Base-by-base conservation (phyloP, 2,888 invertebrate species). In the Crocallis elinguaria region DNA sequence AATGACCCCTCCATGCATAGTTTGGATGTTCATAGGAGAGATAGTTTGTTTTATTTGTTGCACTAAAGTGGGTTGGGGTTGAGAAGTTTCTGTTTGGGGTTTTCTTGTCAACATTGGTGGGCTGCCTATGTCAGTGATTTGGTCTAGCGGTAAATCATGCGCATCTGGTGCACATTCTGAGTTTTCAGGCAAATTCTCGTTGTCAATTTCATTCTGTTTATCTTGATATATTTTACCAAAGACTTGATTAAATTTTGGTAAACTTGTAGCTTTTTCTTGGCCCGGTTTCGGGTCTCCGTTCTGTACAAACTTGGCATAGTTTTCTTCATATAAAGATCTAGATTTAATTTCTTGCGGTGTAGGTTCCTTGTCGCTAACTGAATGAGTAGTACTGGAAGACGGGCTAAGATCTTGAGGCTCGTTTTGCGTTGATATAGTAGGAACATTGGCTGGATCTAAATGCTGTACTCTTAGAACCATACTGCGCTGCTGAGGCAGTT, bases 201-300 rank as follows among this genome's bases (percentile, higher is more conserved):
- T 51, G 6, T 71, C 76, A 1, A 83, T 71, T 52, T 88, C 87
- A 44, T 69, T 79, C 49, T 69, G 69, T 49, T 86, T 86, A 60
- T 92, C 92, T 78, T 88, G 93, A 73, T 92, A 95, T 35, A 94
- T 94, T 80, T 95, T 95, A 0, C 95, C 95, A 77, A 96, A 96
- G 0, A 95, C 95, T 82, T 95, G 95, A 73, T 95, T 95, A 75
- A 96, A 96, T 80, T 96, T 95, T 2, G 96, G 96, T 53, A 96
- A 83, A 45, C 92, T 90, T 7, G 92, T 92, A 5, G 86, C 76
- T 66, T 91, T 89, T 69, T 93, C 93, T 30, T 78, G 66, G 39
- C 68, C 60, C 7, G 74, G 69, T 70, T 88, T 88, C 27, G 71
- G 77, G 21, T 84, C 79, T 0, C 86, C 79, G 49, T 80, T 86